These are phyloP conservation scores for Platorchestia sp. DNA, from an alignment of 1,140 invertebrate species.

Conservation along the genomic window DNA sequence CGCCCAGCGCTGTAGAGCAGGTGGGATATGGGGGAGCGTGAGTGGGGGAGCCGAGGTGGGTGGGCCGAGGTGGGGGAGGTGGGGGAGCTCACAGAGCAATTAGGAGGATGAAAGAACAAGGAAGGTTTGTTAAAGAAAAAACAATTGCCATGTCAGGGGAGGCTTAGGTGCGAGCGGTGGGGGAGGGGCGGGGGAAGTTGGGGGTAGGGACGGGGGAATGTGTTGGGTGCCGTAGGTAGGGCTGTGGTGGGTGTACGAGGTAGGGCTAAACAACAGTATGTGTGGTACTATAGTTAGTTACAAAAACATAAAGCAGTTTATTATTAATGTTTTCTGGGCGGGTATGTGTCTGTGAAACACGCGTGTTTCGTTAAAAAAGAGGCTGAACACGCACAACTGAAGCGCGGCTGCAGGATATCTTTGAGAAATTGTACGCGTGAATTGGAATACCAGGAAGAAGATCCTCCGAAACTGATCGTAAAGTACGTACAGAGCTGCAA, in stretches of 20 bases:
- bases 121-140: background rate
- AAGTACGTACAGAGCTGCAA: too few relatives aligned
- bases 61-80: background rate
- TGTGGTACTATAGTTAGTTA: too few relatives aligned
- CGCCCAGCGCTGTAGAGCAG: slow-evolving; percentile 14
- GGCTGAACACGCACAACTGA: too few relatives aligned
- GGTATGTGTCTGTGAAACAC: too few relatives aligned
- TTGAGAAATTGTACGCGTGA: too few relatives aligned
- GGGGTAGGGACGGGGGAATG: background rate
- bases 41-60: background rate
- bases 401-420: too few relatives aligned
- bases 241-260: background rate
- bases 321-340: too few relatives aligned
- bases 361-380: too few relatives aligned
- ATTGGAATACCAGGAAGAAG: too few relatives aligned
- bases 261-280: background rate
- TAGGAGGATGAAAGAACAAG: background rate
- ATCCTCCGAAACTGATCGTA: too few relatives aligned
- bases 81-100: background rate
- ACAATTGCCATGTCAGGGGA: background rate
- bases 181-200: background rate
- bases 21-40: background rate
- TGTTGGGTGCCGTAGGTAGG: background rate
- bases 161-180: background rate
- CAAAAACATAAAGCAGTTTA: too few relatives aligned